Base-by-base conservation (phyloP, 1,140 invertebrate genomes). In the Drosophila pectinifera region DNA sequence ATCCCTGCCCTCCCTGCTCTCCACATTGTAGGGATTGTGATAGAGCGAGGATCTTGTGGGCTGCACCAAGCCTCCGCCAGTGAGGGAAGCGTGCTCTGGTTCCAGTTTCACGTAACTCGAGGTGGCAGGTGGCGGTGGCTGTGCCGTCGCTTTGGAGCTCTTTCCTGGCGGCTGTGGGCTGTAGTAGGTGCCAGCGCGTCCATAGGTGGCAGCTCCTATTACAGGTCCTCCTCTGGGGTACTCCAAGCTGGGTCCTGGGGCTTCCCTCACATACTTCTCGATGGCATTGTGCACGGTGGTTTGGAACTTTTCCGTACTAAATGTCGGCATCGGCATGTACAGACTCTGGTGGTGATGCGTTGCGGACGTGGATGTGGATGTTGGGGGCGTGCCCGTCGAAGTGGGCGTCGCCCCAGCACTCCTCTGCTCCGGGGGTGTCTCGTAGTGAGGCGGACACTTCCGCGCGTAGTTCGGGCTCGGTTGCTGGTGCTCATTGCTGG, bases 381-480 rank as follows among this genome's bases (percentile, higher is more conserved):
- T 34, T 8, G 65, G 49, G 24, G 70, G 38, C 14, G 63, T 28
- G 5, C 38, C 38, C 36, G 54, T n/a, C 31, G 73, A 46, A 11
- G 57, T 48, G 16, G 65, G 51, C 18, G 65, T 73, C 5, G 65
- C 67, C 1, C 73, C 72, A 5, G 70, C 69, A 57, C 73, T 74
- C 5, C 70, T 46, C 24, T 73, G 70, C 39, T 76, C 72, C 20
- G 70, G 73, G 34, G 73, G 73, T 11, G 63, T 75, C 43, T 86
- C 83, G 34, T 86, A 91, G 34, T 90, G 86, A 10, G 91, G 90
- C 3, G 90, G 90, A 75, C 85, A 91, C 45, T 91, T 90, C 2
- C 90, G 48, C 2, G 78, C 90, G 67, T 91, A 91, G 14, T 90
- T 90, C 1, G 90, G 90, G 68, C 90, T 90, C 0, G 80, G 78